A percentile compares a stretch with the other conserved stretches of the same genome.
These are phyloP conservation scores for Phalera bucephala DNA, from an alignment of 2,888 invertebrate genomes.

Conservation along the genomic window DNA sequence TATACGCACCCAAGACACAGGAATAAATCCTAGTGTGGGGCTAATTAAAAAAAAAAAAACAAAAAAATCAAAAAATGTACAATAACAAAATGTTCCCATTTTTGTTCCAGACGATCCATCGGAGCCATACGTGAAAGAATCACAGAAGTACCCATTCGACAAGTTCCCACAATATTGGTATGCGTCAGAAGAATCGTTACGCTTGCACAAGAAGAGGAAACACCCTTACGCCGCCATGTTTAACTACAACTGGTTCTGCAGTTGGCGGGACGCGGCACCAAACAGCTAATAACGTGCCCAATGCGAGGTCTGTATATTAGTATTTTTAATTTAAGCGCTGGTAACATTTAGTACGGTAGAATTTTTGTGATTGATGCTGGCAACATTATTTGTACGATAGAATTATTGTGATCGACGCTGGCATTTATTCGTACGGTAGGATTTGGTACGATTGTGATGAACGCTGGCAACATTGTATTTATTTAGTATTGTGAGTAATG, in stretches of 20 bases:
- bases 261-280: constrained; percentile 59
- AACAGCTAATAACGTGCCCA: constrained; percentile 53
- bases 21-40: too few species aligned
- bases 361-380: too few species aligned
- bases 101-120: constrained; percentile 50
- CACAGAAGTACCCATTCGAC: constrained; percentile 61
- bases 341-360: too few species aligned
- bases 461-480: constrained; percentile 1
- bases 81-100: too few species aligned
- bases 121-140: constrained; percentile 62
- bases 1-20: too few species aligned
- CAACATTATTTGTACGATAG: too few species aligned
- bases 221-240: constrained; percentile 71
- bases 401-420: too few species aligned
- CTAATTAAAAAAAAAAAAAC: too few species aligned
- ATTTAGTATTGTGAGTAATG: not conserved
- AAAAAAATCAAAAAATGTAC: too few species aligned
- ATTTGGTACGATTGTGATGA: too few species aligned
- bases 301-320: not conserved
- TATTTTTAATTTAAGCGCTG: not conserved
- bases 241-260: constrained; percentile 61
- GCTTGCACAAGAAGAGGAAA: constrained; percentile 71
- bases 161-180: constrained; percentile 73
- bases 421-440: too few species aligned
- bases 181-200: constrained; percentile 68